Conservation (phyloP, 1,140 invertebrate species). For the Radopholus similis region DNA sequence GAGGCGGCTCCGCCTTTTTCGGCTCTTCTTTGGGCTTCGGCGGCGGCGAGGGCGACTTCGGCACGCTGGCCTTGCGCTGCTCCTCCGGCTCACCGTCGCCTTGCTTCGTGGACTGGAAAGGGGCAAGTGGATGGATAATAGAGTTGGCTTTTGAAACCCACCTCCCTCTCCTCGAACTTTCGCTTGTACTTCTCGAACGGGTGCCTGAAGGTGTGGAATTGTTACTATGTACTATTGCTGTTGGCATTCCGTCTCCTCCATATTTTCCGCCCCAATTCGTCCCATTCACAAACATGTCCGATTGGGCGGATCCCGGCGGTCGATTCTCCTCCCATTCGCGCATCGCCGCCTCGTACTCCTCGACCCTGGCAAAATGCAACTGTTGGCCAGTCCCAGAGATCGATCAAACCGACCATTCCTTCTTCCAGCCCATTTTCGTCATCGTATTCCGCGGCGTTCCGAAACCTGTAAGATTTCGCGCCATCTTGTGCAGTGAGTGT, state of each 20-base stretch:
- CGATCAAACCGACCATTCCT: conserved; percentile 53
- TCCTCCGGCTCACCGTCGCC: conserved; percentile 22
- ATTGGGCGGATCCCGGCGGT: conserved; percentile 56
- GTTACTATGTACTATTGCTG: not conserved
- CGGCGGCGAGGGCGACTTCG: not conserved
- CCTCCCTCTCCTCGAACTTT: conserved; percentile 54
- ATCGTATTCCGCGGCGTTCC: conserved; percentile 59
- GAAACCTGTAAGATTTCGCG: too few relatives aligned
- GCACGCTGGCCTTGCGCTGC: conserved; percentile 21
- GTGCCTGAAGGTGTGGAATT: conserved; percentile 21
- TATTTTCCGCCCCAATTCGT: conserved; percentile 3
- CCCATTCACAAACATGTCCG: conserved; percentile 29
- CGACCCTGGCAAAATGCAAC: conserved; percentile 39
- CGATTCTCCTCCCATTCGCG: conserved; percentile 59
- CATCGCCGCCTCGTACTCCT: conserved; percentile 56
- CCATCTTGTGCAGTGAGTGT: too few relatives aligned
- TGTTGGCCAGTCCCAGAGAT: not conserved
- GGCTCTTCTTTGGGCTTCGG: conserved; percentile 25
- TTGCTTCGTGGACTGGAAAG: conserved; percentile 28
- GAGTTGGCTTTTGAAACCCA: not conserved
- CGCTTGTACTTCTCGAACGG: conserved; percentile 54
- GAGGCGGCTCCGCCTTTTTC: conserved; percentile 22
- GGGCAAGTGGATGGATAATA: not conserved
- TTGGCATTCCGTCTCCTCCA: not conserved
- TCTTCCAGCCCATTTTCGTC: conserved; percentile 53